phyloP scores from a whole-genome alignment of 2,888 invertebrate species.

The Dromius quadrimaculatus region DNA sequence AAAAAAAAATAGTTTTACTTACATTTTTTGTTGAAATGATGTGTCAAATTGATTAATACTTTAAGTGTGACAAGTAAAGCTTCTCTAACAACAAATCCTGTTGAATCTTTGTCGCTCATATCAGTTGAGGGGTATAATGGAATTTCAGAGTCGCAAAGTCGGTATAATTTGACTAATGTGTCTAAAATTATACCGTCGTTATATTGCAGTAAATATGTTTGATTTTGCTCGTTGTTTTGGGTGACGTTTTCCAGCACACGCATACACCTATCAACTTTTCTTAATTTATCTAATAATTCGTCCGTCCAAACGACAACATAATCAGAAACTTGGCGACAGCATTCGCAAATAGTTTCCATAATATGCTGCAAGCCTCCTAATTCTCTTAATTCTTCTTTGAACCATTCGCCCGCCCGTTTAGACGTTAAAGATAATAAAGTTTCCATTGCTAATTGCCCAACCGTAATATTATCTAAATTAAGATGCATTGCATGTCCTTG shows the following conservation, averaged over 20 bases:
- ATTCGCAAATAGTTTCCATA: constrained; percentile 88
- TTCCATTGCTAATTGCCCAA: constrained; percentile 96
- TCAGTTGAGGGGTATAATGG: constrained; percentile 76
- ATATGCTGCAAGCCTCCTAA: constrained; percentile 96
- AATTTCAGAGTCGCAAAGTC: constrained; percentile 80
- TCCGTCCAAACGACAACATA: constrained; percentile 80
- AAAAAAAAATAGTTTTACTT: constrained; percentile 61
- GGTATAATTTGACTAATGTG: constrained; percentile 80
- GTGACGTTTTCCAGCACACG: constrained; percentile 97
- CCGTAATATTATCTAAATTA: constrained; percentile 93
- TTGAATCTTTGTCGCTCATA: constrained; percentile 75
- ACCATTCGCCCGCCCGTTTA: constrained; percentile 97
- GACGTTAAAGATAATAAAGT: constrained; percentile 93
- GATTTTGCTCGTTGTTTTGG: constrained; percentile 94
- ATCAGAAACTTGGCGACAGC: constrained; percentile 78
- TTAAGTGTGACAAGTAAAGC: constrained; percentile 90
- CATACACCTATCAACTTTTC: constrained; percentile 90
- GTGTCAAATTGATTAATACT: constrained; percentile 93
- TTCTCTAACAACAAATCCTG: constrained; percentile 81
- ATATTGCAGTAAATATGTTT: constrained; percentile 86
- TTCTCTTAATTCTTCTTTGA: constrained; percentile 93
- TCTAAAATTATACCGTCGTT: constrained; percentile 79
- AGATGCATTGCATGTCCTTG: constrained; percentile 93
- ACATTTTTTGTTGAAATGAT: constrained; percentile 82
- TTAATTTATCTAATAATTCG: constrained; percentile 82